Evolutionary conservation across 2,797 vertebrate genomes (phyloP).

Genomic region (Anabas testudineus): DNA sequence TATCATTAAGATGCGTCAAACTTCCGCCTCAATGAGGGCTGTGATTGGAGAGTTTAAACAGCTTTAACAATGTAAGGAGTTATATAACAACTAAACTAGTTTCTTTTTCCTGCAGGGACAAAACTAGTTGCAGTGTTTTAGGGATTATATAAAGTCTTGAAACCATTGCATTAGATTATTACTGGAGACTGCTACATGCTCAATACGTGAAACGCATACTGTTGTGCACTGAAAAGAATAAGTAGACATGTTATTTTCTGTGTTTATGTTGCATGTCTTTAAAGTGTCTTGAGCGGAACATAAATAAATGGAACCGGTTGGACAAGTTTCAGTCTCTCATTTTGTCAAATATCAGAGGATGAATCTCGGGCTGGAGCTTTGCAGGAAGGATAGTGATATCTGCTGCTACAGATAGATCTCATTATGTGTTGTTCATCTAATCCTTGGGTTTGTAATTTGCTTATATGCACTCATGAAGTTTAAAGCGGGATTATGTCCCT

Average conservation of each 20-base stretch:
- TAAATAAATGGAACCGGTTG: conserved; percentile 25
- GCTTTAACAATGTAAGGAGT: conserved; percentile 68
- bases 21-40: conserved; percentile 40
- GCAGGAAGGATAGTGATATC: conserved; percentile 59
- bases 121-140: conserved; percentile 43
- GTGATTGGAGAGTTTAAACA: conserved; percentile 29
- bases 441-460: conserved; percentile 78
- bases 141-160: conserved; percentile 47
- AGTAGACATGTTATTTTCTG: not conserved
- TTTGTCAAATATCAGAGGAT: conserved; percentile 47
- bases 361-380: conserved; percentile 33
- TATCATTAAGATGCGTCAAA: conserved; percentile 29
- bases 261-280: conserved; percentile 7
- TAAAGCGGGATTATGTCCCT: conserved; percentile 77
- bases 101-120: conserved; percentile 45
- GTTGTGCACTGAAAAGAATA: conserved; percentile 14
- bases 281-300: conserved; percentile 6
- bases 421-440: conserved; percentile 75
- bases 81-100: conserved; percentile 60
- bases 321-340: conserved; percentile 41
- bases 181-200: not conserved
- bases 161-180: conserved; percentile 16
- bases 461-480: conserved; percentile 78
- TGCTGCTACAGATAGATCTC: conserved; percentile 68
- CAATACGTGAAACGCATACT: conserved; percentile 8